Percentiles rank a stretch among this genome's conserved stretches.
Evolutionary conservation across 2,888 invertebrate species (phyloP).

Genomic region (Ecdyonurus torrentis): DNA sequence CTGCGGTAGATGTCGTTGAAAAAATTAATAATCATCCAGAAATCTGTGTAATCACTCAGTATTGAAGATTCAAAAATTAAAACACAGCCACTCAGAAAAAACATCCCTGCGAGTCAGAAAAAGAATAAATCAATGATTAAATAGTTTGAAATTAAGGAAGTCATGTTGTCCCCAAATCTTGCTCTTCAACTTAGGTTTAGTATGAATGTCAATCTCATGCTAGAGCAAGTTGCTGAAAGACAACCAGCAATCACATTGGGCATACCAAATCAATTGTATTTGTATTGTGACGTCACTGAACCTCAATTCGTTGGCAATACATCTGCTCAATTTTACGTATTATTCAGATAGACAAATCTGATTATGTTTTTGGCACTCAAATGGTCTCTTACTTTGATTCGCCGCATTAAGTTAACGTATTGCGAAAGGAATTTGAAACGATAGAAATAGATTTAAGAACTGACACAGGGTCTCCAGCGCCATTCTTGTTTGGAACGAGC

Average conservation of each 20-base stretch:
- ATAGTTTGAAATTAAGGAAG: background rate
- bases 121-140: too few relatives aligned
- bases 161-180: background rate
- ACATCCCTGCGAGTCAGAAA: too few relatives aligned
- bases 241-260: background rate
- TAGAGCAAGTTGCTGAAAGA: background rate
- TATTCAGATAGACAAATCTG: conserved; percentile 13
- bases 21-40: background rate
- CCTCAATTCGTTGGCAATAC: conserved; percentile 17
- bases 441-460: background rate
- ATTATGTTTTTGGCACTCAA: conserved; percentile 12
- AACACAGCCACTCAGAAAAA: too few relatives aligned
- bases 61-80: background rate
- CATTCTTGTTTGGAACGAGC: conserved; percentile 4
- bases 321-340: conserved; percentile 16
- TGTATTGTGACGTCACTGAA: conserved; percentile 17
- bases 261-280: conserved; percentile 12
- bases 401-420: conserved; percentile 14
- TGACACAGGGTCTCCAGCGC: background rate
- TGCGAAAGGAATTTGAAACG: conserved; percentile 7
- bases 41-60: background rate
- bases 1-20: background rate
- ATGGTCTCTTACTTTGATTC: conserved; percentile 10
- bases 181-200: conserved; percentile 1
- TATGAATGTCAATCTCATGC: background rate